These are phyloP conservation scores for Nipponia nippon DNA, from an alignment of 2,113 vertebrate species.

Conservation along the genomic window DNA sequence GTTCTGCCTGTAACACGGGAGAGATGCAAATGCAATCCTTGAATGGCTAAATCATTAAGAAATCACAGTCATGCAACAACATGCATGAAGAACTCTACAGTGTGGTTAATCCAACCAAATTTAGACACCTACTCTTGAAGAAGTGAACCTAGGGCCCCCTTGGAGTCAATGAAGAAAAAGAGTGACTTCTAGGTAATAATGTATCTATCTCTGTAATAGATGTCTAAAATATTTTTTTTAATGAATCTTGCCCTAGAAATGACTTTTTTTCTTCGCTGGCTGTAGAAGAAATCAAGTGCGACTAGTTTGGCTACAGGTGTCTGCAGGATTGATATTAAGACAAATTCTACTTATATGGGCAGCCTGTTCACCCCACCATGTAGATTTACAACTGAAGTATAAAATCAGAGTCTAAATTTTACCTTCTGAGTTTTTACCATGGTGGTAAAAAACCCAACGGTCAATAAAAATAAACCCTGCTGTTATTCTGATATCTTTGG, in stretches of 20 bases:
- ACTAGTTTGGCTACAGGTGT: neutral
- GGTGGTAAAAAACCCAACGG: rapidly evolving
- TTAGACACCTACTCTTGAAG: neutral
- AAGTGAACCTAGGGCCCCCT: neutral
- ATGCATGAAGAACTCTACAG: neutral
- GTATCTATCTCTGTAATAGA: neutral
- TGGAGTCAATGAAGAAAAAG: neutral
- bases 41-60: neutral
- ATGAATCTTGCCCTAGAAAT: neutral
- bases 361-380: neutral
- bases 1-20: neutral
- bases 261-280: neutral
- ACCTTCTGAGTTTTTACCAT: neutral
- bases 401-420: neutral
- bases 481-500: neutral
- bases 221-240: neutral
- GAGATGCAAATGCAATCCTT: neutral
- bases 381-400: neutral
- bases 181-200: neutral
- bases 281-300: neutral
- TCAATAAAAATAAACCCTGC: neutral
- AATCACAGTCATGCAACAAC: neutral
- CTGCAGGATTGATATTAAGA: neutral
- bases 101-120: neutral
- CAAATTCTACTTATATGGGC: neutral